These are phyloP conservation scores for Cylloceria caligata DNA, from an alignment of 2,888 invertebrate species.

Conservation along the genomic window DNA sequence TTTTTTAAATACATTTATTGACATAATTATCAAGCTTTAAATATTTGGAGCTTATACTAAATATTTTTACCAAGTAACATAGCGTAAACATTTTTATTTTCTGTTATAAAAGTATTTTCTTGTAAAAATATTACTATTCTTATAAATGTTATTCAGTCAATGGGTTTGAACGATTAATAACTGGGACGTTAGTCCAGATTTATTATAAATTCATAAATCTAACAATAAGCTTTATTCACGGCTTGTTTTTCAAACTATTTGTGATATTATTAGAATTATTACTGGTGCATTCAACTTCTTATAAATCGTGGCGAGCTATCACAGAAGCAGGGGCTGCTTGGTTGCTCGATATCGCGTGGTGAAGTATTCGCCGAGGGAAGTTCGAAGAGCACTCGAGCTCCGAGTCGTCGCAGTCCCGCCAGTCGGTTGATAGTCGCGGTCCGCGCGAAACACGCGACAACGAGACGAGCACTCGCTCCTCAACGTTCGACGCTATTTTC, in stretches of 20 bases:
- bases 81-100: too few relatives aligned
- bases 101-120: neutral
- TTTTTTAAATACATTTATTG: neutral
- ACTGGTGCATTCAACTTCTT: neutral
- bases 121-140: neutral
- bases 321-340: neutral
- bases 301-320: neutral
- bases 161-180: neutral
- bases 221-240: neutral
- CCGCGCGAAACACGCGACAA: slow-evolving; percentile 67
- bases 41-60: too few relatives aligned
- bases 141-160: neutral
- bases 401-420: slow-evolving; percentile 70
- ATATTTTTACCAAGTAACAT: too few relatives aligned
- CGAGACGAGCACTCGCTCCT: slow-evolving; percentile 40
- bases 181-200: neutral
- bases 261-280: neutral
- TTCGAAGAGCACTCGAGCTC: slow-evolving; percentile 60
- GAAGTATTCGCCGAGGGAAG: slow-evolving; percentile 34
- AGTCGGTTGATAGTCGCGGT: slow-evolving; percentile 76
- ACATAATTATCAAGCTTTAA: too few relatives aligned
- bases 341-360: neutral
- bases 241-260: neutral
- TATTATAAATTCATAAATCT: neutral
- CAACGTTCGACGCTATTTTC: slow-evolving; percentile 49